Conservation (phyloP, 2,797 vertebrate species). For the Eulemur coronatus region DNA sequence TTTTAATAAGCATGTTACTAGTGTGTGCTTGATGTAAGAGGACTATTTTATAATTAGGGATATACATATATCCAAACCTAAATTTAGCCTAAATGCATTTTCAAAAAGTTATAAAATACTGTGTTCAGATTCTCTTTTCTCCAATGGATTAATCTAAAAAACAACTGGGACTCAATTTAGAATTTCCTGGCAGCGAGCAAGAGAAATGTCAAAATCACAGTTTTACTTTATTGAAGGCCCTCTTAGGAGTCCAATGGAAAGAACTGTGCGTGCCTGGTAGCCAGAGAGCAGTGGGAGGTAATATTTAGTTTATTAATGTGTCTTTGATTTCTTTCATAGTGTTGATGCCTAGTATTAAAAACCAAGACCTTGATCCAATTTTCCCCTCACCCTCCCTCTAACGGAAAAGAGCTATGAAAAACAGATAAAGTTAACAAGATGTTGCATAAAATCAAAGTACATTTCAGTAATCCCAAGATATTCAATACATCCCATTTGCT, state of each 20-base stretch:
- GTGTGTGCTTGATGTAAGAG: slow-evolving; percentile 56
- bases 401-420: slow-evolving; percentile 74
- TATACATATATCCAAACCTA: slow-evolving; percentile 71
- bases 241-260: slow-evolving; percentile 85
- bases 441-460: slow-evolving; percentile 83
- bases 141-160: slow-evolving; percentile 84
- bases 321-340: slow-evolving; percentile 79
- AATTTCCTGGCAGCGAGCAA: slow-evolving; percentile 84
- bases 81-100: slow-evolving; percentile 81
- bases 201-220: slow-evolving; percentile 84
- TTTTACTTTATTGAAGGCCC: slow-evolving; percentile 86
- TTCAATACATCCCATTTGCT: slow-evolving; percentile 71
- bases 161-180: slow-evolving; percentile 86
- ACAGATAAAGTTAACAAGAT: slow-evolving; percentile 84
- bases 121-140: slow-evolving; percentile 80
- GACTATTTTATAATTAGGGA: slow-evolving; percentile 79
- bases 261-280: slow-evolving; percentile 79
- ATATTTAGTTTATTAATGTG: slow-evolving; percentile 87
- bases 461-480: slow-evolving; percentile 77
- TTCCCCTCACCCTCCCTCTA: slow-evolving; percentile 62
- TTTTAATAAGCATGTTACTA: slow-evolving; percentile 71
- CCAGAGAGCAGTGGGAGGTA: slow-evolving; percentile 81
- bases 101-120: slow-evolving; percentile 84
- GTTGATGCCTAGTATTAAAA: slow-evolving; percentile 79
- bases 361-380: slow-evolving; percentile 83